These are phyloP conservation scores for Aquatica leii DNA, from an alignment of 2,888 invertebrate genomes.

Conservation along the genomic window DNA sequence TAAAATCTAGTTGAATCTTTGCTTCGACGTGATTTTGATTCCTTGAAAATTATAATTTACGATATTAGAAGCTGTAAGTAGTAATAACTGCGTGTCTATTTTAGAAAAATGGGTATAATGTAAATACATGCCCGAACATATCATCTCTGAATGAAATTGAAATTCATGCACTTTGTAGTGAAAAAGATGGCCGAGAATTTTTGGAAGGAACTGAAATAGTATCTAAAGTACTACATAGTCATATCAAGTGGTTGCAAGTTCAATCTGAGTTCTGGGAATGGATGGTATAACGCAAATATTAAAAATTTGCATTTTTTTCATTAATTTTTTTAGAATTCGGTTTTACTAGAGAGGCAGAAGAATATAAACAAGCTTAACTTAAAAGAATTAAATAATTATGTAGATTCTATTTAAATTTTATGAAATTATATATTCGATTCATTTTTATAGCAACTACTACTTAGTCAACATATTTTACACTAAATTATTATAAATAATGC, in stretches of 20 bases:
- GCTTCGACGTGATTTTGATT: too few species aligned
- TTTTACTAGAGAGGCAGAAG: constrained; percentile 19
- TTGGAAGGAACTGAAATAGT: constrained; percentile 37
- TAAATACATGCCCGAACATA: not conserved
- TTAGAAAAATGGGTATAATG: not conserved
- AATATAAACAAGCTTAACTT: not conserved
- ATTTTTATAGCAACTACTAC: too few species aligned
- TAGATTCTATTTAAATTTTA: too few species aligned
- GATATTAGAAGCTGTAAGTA: too few species aligned
- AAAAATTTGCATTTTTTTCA: not conserved
- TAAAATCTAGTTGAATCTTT: too few species aligned
- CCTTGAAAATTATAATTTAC: too few species aligned
- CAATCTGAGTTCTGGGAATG: constrained; percentile 46
- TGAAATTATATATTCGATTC: too few species aligned
- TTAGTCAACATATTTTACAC: too few species aligned
- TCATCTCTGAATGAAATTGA: constrained; percentile 29
- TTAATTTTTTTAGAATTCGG: constrained; percentile 27
- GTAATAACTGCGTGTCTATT: too few species aligned
- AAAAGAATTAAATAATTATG: not conserved
- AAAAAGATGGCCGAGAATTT: constrained; percentile 36
- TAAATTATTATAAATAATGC: too few species aligned
- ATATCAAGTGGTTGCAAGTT: constrained; percentile 41
- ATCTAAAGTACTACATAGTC: constrained; percentile 38
- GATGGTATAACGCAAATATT: constrained; percentile 45
- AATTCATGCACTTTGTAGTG: constrained; percentile 36